Base-by-base conservation (phyloP, 1,140 invertebrate genomes). In the Euglossa dilemma region DNA sequence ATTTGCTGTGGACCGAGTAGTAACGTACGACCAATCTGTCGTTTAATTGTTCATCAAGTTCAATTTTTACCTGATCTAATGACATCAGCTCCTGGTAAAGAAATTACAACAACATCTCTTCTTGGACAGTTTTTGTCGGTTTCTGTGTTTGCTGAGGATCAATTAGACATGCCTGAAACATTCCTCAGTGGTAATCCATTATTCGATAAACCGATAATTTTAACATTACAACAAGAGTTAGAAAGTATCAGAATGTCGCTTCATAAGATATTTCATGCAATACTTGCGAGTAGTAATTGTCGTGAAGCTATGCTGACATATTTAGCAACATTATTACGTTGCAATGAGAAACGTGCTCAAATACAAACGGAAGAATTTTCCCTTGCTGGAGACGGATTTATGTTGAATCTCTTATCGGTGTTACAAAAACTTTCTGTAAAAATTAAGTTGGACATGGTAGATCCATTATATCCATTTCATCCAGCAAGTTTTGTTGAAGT, bases 81-180 rank as follows among this genome's bases (percentile, higher is more conserved):
- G 85, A 96, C 97, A 0, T 95, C 95, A 45, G 96, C 96, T 2
- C 95, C 95, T 0, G 98, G 98, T 0, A 94, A 97, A n/a, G 98
- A 99, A 92, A 94, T 99, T 45, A 96, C 97, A 1, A 96, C 96
- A 75, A 96, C 97, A 7, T 97, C 98, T 52, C 98, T 97, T 87
- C 95, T 99, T 1, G 98, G 98, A 43, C 98, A 98, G 0, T 99
- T 99, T 92, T 94, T 99, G 45, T 96, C 96, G 16, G 95, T 99
- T 0, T 99, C 98, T 0, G 95, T 99, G 0, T 99, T 99, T 92
- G 98, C 97, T 52, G 98, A 99, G 93, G 98, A 99, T 92, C 97
- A 98, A 92, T 96, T 97, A 0, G 96, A 96, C 87, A 96, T 98
- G 18, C 97, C 97, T 0, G 95, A 96, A 81, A 95, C 96, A 90